Percentiles rank a stretch among this genome's conserved stretches.
These are phyloP conservation scores for Ammodytes marinus DNA, from an alignment of 2,113 vertebrate species.

Conservation along the genomic window DNA sequence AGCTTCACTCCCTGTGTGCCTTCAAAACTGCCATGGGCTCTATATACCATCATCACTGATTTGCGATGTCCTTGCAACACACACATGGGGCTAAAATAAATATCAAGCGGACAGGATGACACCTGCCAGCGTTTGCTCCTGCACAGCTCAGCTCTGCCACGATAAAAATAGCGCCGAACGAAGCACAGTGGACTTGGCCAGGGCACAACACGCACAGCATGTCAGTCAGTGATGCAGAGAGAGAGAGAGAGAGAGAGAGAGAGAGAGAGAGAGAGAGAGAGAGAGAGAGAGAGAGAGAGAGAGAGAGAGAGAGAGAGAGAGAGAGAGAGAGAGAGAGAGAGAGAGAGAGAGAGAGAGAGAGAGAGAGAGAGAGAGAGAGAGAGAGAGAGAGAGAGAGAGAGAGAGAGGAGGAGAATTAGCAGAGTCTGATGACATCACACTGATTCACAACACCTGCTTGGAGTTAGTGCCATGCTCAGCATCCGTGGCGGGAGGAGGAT, in stretches of 20 bases:
- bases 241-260: background rate
- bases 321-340: slow-evolving; percentile 9
- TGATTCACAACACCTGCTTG: slow-evolving; percentile 72
- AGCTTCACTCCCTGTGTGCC: slow-evolving; percentile 15
- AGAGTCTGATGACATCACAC: slow-evolving; percentile 66
- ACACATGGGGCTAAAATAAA: slow-evolving; percentile 32
- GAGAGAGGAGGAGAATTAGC: slow-evolving; percentile 43
- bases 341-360: slow-evolving; percentile 4
- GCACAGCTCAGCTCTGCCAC: slow-evolving; percentile 34
- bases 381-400: slow-evolving; percentile 21
- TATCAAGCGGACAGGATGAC: slow-evolving; percentile 44
- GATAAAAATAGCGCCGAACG: slow-evolving; percentile 65
- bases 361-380: slow-evolving; percentile 20
- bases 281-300: slow-evolving; percentile 23
- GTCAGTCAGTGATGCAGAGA: slow-evolving; percentile 44
- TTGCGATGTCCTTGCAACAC: slow-evolving; percentile 22
- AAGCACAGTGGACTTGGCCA: slow-evolving; percentile 44
- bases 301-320: slow-evolving; percentile 20
- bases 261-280: slow-evolving; percentile 19
- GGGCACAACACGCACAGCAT: slow-evolving; percentile 43
- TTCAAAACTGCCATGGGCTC: slow-evolving; percentile 14
- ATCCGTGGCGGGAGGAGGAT: slow-evolving; percentile 39
- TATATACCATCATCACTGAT: slow-evolving; percentile 5
- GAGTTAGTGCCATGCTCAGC: slow-evolving; percentile 67
- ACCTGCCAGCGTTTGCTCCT: slow-evolving; percentile 53